Evolutionary conservation across 1,140 invertebrate genomes (phyloP), one percentile per base, ranked within the genome.

Genomic region (Steinernema khuongi): DNA sequence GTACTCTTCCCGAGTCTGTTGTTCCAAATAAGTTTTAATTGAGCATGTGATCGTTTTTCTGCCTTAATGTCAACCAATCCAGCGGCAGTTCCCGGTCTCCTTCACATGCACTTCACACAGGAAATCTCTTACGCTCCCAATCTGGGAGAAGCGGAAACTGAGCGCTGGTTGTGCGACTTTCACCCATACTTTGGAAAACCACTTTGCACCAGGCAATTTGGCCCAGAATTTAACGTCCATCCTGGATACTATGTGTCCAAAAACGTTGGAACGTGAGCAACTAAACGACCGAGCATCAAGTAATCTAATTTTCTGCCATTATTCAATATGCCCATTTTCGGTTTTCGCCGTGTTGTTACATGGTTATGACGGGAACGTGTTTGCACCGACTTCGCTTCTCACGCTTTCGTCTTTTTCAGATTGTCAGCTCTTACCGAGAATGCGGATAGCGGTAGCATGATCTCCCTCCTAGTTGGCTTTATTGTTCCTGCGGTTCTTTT

Each of bases 21-120:
- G 50, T 60, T 60, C 50, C 7, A 60, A 60, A 26, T n/a, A 60
- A 41, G 36, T 41, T 41, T 60, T 60, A 60, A 60, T 60, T 60
- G 50, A 60, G 26, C 50, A 60, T 60, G 14, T 60, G 50, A 60
- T 60, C 26, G 50, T 60, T 60, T 60, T 60, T 60, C 22, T 14
- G 4, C 22, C 14, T 60, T 41, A 7, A 41, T 41, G 36, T n/a
- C 36, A 41, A 11, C 36, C n/a, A n/a, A 41, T 11, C 7, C n/a
- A 41, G 36, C n/a, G n/a, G n/a, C n/a, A n/a, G n/a, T n/a, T n/a
- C n/a, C n/a, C n/a, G n/a, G n/a, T n/a, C n/a, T n/a, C n/a, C n/a
- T n/a, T n/a, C n/a, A n/a, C n/a, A n/a, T n/a, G n/a, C n/a, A n/a
- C n/a, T 41, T 41, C 36, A 41, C n/a, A 41, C 36, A n/a, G 36